These are phyloP conservation scores for Psilanteris sp. DNA, from an alignment of 1,140 invertebrate species.

Conservation along the genomic window DNA sequence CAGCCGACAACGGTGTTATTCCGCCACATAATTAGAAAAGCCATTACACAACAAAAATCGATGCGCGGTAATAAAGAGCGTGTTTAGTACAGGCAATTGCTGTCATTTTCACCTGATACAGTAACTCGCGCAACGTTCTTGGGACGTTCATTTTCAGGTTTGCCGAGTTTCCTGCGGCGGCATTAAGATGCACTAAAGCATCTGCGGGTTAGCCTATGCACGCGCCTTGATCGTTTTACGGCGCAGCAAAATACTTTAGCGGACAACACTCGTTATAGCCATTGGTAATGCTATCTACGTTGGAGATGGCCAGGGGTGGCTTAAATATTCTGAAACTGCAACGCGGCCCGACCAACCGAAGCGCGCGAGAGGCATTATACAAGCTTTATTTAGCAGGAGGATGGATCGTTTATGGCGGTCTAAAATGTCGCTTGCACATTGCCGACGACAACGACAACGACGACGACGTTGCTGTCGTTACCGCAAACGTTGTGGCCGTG, in stretches of 20 bases:
- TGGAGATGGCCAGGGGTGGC: slow-evolving; percentile 47
- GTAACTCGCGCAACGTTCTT: slow-evolving; percentile 13
- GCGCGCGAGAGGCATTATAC: slow-evolving; percentile 54
- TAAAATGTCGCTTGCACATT: slow-evolving; percentile 63
- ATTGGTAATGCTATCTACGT: slow-evolving; percentile 41
- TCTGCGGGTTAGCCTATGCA: slow-evolving; percentile 33
- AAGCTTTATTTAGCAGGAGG: slow-evolving; percentile 64
- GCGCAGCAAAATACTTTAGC: slow-evolving; percentile 54
- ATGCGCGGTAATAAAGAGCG: slow-evolving; percentile 17
- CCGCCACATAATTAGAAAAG: slow-evolving; percentile 18
- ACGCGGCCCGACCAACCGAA: slow-evolving; percentile 54
- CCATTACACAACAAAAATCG: slow-evolving; percentile 25
- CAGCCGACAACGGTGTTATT: not conserved
- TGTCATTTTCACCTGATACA: slow-evolving; percentile 45
- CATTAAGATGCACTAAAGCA: slow-evolving; percentile 50
- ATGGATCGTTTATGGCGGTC: slow-evolving; percentile 65
- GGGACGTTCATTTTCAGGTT: slow-evolving; percentile 44
- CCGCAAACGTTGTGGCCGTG: slow-evolving; percentile 56
- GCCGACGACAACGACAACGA: slow-evolving; percentile 49
- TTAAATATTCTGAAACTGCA: slow-evolving; percentile 63
- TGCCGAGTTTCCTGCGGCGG: slow-evolving; percentile 29
- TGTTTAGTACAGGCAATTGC: slow-evolving; percentile 34
- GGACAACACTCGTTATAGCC: slow-evolving; percentile 53
- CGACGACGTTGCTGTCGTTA: slow-evolving; percentile 58
- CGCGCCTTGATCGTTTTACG: slow-evolving; percentile 63